Evolutionary conservation across 2,797 vertebrate species (phyloP).

Genomic region (Phataginus tricuspis): DNA sequence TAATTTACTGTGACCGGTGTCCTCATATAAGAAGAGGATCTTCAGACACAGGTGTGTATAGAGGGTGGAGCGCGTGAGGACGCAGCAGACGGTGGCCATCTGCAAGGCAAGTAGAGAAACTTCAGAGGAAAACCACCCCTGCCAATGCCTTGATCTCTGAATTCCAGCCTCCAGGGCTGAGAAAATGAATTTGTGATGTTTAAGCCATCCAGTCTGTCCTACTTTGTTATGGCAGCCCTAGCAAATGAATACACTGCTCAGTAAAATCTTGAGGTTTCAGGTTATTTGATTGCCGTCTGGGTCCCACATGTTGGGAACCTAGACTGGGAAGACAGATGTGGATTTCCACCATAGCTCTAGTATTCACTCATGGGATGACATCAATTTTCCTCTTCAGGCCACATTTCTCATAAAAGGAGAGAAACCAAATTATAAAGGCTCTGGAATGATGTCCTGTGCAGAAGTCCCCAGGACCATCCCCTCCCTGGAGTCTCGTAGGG

Average conservation of each 20-base stretch:
- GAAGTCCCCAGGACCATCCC: not conserved
- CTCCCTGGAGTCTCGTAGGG: not conserved
- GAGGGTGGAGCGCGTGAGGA: not conserved
- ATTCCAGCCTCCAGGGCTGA: not conserved
- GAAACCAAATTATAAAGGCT: not conserved
- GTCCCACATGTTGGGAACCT: not conserved
- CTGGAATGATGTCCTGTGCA: not conserved
- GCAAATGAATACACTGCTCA: not conserved
- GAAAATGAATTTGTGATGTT: not conserved
- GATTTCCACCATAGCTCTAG: not conserved
- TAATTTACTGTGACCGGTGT: not conserved
- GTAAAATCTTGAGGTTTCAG: not conserved
- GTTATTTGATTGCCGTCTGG: not conserved
- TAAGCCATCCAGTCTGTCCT: no score
- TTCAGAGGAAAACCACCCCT: not conserved
- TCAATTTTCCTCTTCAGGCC: not conserved
- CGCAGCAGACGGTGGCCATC: not conserved
- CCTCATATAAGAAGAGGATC: not conserved
- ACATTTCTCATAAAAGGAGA: not conserved
- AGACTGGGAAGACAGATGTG: not conserved
- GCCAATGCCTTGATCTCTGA: not conserved
- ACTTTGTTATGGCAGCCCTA: not conserved
- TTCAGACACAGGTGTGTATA: not conserved
- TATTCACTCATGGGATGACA: not conserved
- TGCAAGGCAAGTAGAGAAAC: not conserved